These are phyloP conservation scores for Erebia palarica DNA, from an alignment of 2,888 invertebrate genomes.

Conservation along the genomic window DNA sequence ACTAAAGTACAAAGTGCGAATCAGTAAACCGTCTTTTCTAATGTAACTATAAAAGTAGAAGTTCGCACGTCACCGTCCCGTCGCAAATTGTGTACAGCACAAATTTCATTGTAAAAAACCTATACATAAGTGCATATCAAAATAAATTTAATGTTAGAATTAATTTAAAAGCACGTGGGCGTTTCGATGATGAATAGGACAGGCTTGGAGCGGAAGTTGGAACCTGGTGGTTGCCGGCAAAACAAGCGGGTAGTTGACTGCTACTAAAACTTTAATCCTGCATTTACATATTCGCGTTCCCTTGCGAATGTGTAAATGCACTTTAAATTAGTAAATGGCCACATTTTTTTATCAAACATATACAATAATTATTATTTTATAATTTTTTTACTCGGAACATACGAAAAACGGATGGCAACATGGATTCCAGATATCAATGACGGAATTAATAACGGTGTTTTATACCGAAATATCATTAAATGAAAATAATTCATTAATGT, in stretches of 20 bases:
- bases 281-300: no score
- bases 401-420: no score
- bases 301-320: no score
- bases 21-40: conserved; percentile 48
- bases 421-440: background rate
- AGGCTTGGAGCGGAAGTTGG: conserved; percentile 20
- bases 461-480: background rate
- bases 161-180: conserved; percentile 65
- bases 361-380: no score
- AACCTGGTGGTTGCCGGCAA: conserved; percentile 24
- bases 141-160: conserved; percentile 75
- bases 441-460: background rate
- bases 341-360: no score
- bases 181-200: conserved; percentile 27
- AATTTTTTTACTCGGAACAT: no score
- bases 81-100: conserved; percentile 71
- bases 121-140: conserved; percentile 80
- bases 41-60: conserved; percentile 35
- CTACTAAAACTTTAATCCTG: background rate
- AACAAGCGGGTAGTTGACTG: conserved; percentile 18
- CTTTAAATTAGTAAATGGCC: no score
- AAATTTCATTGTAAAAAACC: conserved; percentile 73
- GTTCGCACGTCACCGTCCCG: conserved; percentile 34
- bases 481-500: background rate
- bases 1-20: conserved; percentile 63